These are phyloP conservation scores for Sphyrna mokarran DNA, from an alignment of 2,113 vertebrate species.

Conservation along the genomic window DNA sequence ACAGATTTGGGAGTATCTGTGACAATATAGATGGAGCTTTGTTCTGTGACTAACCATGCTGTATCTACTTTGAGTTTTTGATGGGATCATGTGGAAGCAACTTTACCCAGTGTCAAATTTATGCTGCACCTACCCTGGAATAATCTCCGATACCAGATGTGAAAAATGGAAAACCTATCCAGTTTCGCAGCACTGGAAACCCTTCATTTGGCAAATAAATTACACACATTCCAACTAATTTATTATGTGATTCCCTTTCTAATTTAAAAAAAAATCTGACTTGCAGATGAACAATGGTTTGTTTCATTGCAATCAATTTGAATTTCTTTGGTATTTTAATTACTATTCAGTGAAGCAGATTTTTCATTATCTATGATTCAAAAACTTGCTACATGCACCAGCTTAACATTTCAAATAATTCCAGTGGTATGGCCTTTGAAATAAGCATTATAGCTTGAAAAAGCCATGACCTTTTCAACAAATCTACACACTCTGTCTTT, in stretches of 20 bases:
- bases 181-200: not conserved
- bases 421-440: not conserved
- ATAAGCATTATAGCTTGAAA: not conserved
- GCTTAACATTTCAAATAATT: slow-evolving; percentile 1
- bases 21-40: not conserved
- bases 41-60: not conserved
- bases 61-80: not conserved
- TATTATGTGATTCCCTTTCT: not conserved
- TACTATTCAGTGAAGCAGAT: slow-evolving; percentile 6
- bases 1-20: not conserved
- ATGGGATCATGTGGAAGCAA: not conserved
- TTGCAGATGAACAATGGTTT: not conserved
- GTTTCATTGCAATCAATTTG: not conserved
- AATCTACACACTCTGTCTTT: not conserved
- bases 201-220: not conserved
- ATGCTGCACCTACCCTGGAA: not conserved
- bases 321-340: not conserved
- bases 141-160: not conserved
- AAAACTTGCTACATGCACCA: not conserved
- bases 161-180: not conserved
- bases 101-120: not conserved
- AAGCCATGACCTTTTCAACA: slow-evolving; percentile 25
- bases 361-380: not conserved
- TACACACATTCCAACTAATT: not conserved
- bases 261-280: not conserved